These are phyloP conservation scores for Melanotaenia nigrans DNA, from an alignment of 2,797 vertebrate genomes.

Conservation along the genomic window DNA sequence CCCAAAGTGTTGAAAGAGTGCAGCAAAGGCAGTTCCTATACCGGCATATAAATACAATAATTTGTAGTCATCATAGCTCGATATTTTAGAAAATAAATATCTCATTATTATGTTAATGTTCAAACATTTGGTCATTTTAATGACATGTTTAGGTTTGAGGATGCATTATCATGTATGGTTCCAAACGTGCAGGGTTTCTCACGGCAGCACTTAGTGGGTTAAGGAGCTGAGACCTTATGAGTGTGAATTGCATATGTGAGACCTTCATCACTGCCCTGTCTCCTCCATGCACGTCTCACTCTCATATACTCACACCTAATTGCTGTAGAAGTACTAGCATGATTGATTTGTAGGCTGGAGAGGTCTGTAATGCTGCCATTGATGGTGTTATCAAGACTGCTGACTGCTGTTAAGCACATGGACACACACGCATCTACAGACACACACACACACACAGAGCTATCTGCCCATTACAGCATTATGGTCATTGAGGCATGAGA, in stretches of 20 bases:
- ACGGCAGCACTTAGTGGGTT: conserved; percentile 11
- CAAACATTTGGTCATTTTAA: neutral
- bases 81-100: neutral
- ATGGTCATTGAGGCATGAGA: conserved; percentile 35
- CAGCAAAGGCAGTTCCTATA: neutral
- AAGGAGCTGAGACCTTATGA: conserved; percentile 4
- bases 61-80: neutral
- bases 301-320: conserved; percentile 44
- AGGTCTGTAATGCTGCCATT: conserved; percentile 62
- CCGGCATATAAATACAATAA: neutral
- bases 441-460: neutral
- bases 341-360: conserved; percentile 64
- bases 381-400: conserved; percentile 68
- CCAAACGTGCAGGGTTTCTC: neutral
- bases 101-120: neutral
- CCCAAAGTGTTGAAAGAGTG: conserved; percentile 9
- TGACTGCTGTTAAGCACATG: conserved; percentile 62
- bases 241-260: conserved; percentile 1
- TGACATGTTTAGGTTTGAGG: neutral
- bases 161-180: neutral
- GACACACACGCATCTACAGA: conserved; percentile 21
- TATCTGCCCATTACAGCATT: conserved; percentile 51
- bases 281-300: conserved; percentile 2
- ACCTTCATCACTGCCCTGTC: neutral
- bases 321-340: conserved; percentile 58